Percentiles rank a stretch among this genome's conserved stretches.
These are phyloP conservation scores for Stenodema calcarata DNA, from an alignment of 2,888 invertebrate species.

Conservation along the genomic window DNA sequence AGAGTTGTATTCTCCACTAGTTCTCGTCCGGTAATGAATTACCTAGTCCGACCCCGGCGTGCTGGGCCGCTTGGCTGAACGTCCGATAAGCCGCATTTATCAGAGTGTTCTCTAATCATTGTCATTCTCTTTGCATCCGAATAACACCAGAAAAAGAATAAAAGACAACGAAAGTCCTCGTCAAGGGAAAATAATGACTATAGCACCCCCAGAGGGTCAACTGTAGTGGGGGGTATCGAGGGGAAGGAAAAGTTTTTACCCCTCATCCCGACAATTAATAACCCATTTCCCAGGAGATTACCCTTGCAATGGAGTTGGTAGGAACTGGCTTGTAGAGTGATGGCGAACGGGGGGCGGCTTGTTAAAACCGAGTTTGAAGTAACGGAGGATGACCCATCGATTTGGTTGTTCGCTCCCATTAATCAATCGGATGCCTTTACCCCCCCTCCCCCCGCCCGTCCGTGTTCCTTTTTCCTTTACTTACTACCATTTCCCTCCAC, in stretches of 20 bases:
- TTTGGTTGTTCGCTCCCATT: not conserved
- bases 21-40: too few species aligned
- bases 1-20: too few species aligned
- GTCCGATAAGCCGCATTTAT: too few species aligned
- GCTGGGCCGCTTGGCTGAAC: too few species aligned
- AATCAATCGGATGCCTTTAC: not conserved
- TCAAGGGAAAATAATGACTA: not conserved
- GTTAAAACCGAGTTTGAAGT: not conserved
- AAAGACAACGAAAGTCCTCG: not conserved
- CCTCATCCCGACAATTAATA: not conserved
- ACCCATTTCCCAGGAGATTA: not conserved
- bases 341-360: not conserved
- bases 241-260: not conserved
- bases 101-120: not conserved
- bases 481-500: not conserved
- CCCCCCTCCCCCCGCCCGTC: not conserved
- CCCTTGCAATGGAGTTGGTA: not conserved
- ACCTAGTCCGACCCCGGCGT: too few species aligned
- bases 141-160: not conserved
- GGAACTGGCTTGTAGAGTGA: not conserved
- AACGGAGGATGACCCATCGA: slow-evolving; percentile 2
- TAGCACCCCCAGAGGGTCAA: not conserved
- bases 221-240: not conserved
- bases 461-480: not conserved
- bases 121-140: not conserved